Evolutionary conservation across 2,888 invertebrate species (phyloP).

Genomic region (Drosophila greeni): DNA sequence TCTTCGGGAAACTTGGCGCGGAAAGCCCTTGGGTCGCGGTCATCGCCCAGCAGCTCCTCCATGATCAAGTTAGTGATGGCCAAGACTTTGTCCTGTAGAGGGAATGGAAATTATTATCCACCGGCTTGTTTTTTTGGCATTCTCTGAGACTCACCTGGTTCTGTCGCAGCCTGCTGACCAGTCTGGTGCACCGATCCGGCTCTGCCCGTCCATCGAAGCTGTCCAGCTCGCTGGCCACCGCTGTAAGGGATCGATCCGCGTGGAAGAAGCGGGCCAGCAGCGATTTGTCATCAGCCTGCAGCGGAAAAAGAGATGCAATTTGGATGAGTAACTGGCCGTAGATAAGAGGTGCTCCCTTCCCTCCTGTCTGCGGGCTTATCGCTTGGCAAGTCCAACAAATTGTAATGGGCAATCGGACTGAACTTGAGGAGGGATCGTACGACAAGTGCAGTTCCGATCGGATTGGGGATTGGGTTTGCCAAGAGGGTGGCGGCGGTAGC

Average conservation of each 20-base stretch:
- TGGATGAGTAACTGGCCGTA: slow-evolving; percentile 28
- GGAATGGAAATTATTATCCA: neutral
- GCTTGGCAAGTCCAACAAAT: slow-evolving; percentile 31
- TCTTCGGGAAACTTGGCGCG: slow-evolving; percentile 99
- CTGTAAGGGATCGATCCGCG: slow-evolving; percentile 97
- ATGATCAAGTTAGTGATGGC: slow-evolving; percentile 96
- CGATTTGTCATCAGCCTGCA: slow-evolving; percentile 94
- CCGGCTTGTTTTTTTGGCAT: neutral
- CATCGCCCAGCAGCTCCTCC: slow-evolving; percentile 92
- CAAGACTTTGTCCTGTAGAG: slow-evolving; percentile 87
- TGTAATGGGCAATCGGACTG: slow-evolving; percentile 17
- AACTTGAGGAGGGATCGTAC: slow-evolving; percentile 30
- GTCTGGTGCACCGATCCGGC: slow-evolving; percentile 95
- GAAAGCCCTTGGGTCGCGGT: slow-evolving; percentile 95
- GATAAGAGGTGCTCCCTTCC: slow-evolving; percentile 22
- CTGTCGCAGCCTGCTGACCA: slow-evolving; percentile 96
- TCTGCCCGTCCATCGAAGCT: slow-evolving; percentile 99
- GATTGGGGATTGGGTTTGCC: neutral
- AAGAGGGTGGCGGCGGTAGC: too few species aligned
- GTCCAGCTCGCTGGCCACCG: slow-evolving; percentile 97
- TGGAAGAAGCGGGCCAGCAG: slow-evolving; percentile 97
- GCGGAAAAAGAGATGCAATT: slow-evolving; percentile 60
- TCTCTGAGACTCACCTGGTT: slow-evolving; percentile 84
- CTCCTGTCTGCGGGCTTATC: slow-evolving; percentile 16
- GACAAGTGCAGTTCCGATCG: slow-evolving; percentile 19